Evolutionary conservation across 2,113 vertebrate genomes (phyloP), one percentile per base, ranked within the genome.

Genomic region (Mystacornis crossleyi): DNA sequence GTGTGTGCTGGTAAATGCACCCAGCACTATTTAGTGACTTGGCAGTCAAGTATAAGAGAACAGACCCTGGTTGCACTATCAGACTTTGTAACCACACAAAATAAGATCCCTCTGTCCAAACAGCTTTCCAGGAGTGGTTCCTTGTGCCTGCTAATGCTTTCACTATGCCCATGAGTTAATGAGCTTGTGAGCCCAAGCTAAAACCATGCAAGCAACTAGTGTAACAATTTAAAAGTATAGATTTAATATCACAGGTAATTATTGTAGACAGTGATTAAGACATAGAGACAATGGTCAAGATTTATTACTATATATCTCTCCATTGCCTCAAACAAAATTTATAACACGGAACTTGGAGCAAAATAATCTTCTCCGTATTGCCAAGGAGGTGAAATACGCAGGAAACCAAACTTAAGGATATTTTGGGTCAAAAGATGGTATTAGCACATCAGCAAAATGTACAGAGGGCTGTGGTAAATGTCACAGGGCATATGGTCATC

Each of bases 191-290:
- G 29, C 6, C 40, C 67, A 73, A 83, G 54, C 1, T 54, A 78
- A 95, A 95, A 58, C 12, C 42, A 34, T 28, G 47, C 38, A 73
- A 81, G 29, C 9, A 70, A 62, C 38, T 38, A 73, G 34, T 64
- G 69, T 83, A 93, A 57, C 47, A 86, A 86, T 81, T 95, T 50
- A 51, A 38, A 80, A 66, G 38, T 67, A 91, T 64, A 87, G 87
- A 89, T 93, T 97, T 91, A 85, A 31, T 93, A 89, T 72, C 81
- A 67, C 38, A 70, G 47, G 43, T 83, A 90, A 95, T 95, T 95
- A 80, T 21, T 89, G 47, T 47, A 78, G 75, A 74, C 38, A 89
- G 38, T 90, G 29, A 48, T 94, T 83, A 90, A 90, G 67, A 45
- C n/a, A 25, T 9, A 58, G 62, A 91, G 86, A 80, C 45, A 80